These are phyloP conservation scores for Diachasma alloeum DNA, from an alignment of 1,140 invertebrate species.

Conservation along the genomic window DNA sequence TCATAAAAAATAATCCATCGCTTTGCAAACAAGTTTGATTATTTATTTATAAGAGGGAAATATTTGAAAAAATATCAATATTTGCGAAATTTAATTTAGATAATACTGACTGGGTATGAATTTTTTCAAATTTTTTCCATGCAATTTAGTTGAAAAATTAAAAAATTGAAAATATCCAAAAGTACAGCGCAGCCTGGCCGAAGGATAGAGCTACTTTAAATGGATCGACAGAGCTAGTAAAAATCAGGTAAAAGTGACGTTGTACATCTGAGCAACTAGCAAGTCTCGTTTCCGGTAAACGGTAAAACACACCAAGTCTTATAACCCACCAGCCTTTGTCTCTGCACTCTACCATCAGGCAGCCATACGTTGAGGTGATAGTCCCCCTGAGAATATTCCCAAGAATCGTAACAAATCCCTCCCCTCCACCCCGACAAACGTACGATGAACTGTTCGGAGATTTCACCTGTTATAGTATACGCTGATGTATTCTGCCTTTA, in stretches of 20 bases:
- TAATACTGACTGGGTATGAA: too few species aligned
- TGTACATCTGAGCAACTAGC: conserved; percentile 21
- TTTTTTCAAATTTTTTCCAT: too few species aligned
- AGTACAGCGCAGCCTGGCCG: too few species aligned
- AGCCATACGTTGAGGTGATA: background rate
- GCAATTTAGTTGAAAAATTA: too few species aligned
- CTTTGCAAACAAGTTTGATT: too few species aligned
- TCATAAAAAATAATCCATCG: too few species aligned
- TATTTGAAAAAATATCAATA: too few species aligned
- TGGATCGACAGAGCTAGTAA: too few species aligned
- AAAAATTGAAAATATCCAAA: too few species aligned
- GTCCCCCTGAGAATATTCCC: conserved; percentile 59
- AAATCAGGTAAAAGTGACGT: conserved; percentile 32
- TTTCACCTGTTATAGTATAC: conserved; percentile 39
- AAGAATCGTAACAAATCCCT: conserved; percentile 45
- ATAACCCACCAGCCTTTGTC: conserved; percentile 14
- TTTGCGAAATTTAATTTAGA: too few species aligned
- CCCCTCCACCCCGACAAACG: conserved; percentile 7
- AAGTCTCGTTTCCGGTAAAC: conserved; percentile 56
- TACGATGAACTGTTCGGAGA: conserved; percentile 55
- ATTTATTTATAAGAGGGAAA: too few species aligned
- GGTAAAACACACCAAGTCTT: conserved; percentile 43
- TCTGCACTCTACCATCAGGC: background rate
- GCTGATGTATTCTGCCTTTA: background rate
- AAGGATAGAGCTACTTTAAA: too few species aligned